A percentile compares a stretch with the other conserved stretches of the same genome.
These are phyloP conservation scores for Brachymystax lenok DNA, from an alignment of 2,797 vertebrate genomes.

Conservation along the genomic window DNA sequence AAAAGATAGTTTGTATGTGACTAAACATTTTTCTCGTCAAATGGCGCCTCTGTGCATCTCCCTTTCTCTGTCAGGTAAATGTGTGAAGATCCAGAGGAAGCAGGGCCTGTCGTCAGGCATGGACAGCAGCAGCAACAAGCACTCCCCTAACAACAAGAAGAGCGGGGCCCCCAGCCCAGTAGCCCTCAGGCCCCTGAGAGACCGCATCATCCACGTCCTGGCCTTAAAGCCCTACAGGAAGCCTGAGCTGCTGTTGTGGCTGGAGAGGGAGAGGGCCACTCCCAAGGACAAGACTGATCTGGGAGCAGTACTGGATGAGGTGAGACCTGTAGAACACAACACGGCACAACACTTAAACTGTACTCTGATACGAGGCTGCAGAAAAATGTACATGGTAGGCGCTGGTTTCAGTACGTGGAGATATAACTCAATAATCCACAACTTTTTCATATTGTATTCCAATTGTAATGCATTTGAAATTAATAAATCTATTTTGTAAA, in stretches of 20 bases:
- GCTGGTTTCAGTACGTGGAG: background rate
- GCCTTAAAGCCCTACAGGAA: slow-evolving; percentile 75
- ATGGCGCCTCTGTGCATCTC: slow-evolving; percentile 31
- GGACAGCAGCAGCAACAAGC: slow-evolving; percentile 65
- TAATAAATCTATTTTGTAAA: background rate
- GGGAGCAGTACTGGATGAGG: slow-evolving; percentile 74
- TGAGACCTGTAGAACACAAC: slow-evolving; percentile 34
- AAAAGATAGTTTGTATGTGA: background rate
- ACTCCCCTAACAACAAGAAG: slow-evolving; percentile 58
- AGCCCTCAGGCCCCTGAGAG: slow-evolving; percentile 69
- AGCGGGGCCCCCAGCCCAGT: slow-evolving; percentile 28
- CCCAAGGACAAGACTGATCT: slow-evolving; percentile 73
- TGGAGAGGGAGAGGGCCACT: slow-evolving; percentile 57
- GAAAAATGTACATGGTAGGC: background rate
- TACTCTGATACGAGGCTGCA: background rate
- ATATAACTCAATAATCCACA: background rate
- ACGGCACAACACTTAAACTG: background rate
- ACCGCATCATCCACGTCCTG: slow-evolving; percentile 75
- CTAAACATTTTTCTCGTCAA: background rate
- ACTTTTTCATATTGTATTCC: background rate
- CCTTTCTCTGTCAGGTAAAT: slow-evolving; percentile 68
- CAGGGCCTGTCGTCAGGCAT: slow-evolving; percentile 34
- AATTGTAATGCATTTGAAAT: background rate
- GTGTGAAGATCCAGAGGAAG: slow-evolving; percentile 68
- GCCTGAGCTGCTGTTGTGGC: slow-evolving; percentile 76